phyloP scores from a whole-genome alignment of 2,113 vertebrate genomes.

The Anser brachyrhynchus region DNA sequence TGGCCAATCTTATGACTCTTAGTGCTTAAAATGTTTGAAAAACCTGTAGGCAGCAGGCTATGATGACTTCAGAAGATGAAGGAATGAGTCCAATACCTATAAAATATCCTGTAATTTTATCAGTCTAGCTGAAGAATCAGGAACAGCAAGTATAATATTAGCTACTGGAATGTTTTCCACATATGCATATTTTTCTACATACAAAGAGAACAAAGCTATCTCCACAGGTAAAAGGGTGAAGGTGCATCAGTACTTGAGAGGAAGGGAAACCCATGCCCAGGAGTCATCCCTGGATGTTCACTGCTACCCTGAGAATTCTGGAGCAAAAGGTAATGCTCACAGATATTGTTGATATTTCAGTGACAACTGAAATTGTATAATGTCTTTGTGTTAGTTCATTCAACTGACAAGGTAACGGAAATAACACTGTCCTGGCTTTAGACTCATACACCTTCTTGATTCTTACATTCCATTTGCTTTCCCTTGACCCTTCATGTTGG shows the following conservation, averaged over 20 bases:
- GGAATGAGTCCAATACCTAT: neutral
- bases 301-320: neutral
- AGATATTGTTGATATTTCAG: neutral
- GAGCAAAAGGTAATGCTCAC: neutral
- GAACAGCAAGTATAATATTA: neutral
- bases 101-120: neutral
- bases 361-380: neutral
- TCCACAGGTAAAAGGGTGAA: neutral
- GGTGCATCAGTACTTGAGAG: neutral
- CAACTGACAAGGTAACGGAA: neutral
- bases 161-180: neutral
- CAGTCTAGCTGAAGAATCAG: neutral
- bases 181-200: neutral
- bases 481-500: neutral
- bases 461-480: neutral
- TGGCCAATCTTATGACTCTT: fast-evolving
- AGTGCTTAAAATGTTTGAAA: neutral
- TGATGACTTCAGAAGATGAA: neutral
- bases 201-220: neutral
- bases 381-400: neutral
- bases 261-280: neutral
- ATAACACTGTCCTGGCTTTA: neutral
- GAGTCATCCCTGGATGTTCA: neutral
- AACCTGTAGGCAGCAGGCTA: neutral
- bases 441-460: neutral